phyloP scores from a whole-genome alignment of 1,140 invertebrate species.

The Plectrocnemia conspersa region DNA sequence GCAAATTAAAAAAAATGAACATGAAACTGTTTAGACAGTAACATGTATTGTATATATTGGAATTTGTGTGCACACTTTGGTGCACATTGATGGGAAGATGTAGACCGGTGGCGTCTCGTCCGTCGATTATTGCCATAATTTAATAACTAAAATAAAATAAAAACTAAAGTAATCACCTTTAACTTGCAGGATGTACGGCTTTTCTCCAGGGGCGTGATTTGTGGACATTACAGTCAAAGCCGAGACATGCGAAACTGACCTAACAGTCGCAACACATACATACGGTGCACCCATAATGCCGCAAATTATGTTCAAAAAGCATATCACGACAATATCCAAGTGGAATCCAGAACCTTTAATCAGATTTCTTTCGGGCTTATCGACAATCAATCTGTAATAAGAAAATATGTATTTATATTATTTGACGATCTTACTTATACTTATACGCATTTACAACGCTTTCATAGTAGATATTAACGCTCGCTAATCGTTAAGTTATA shows the following conservation, averaged over 20 bases:
- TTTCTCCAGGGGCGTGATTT: constrained; percentile 92
- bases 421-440: background rate
- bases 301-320: constrained; percentile 71
- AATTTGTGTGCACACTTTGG: no score
- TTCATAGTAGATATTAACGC: background rate
- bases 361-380: constrained; percentile 86
- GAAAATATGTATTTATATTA: background rate
- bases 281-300: constrained; percentile 86
- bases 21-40: no score
- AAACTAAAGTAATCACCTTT: constrained; percentile 69
- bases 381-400: constrained; percentile 72
- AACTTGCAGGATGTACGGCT: constrained; percentile 84
- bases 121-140: no score
- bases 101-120: no score
- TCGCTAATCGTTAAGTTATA: background rate
- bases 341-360: constrained; percentile 94
- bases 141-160: no score
- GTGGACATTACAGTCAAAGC: constrained; percentile 89
- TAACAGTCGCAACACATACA: constrained; percentile 93
- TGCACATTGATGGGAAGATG: no score
- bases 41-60: no score
- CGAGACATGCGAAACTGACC: constrained; percentile 88
- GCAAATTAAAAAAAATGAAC: no score
- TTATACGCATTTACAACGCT: no score
- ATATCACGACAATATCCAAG: constrained; percentile 87